Evolutionary conservation across 2,797 vertebrate genomes (phyloP), one percentile per base, ranked within the genome.

Genomic region (Falco berigora): DNA sequence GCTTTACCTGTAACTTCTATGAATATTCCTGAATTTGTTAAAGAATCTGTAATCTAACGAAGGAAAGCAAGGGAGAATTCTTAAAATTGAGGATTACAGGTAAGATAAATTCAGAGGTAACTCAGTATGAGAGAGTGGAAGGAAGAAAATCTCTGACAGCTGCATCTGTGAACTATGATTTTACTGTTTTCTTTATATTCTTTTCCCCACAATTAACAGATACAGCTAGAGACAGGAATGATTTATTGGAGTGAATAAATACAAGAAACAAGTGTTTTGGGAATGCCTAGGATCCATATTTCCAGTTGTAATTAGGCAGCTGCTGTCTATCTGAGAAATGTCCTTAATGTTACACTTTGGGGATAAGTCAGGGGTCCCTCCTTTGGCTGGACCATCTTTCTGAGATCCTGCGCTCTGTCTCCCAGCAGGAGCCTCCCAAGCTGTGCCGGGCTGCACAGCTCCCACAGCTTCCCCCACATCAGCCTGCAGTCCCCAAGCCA

Each of bases 401-500:
- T 52, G 73, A 86, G n/a, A 49, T 84, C 36, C 52, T 10, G 5
- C 3, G 1, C 30, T 90, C 34, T 3, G 5, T 32, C 30, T 74
- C 36, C 49, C 49, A 81, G 24, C 22, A 85, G 50, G 28, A 86
- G 23, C 42, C 38, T 94, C 52, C 69, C 2, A 6, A 23, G 15
- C 27, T 85, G 15, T 21, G 69, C 61, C 2, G 11, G 34, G 52
- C 50, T 79, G 53, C 67, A 49, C 40, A 64, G 32, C 13, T 69
- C 50, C 34, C 82, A 76, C 59, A 67, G 3, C 34, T 86, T 90
- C 24, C 12, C 17, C 22, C 2, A 1, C 17, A 61, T 58, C 76
- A 79, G 0, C 18, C 34, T 1, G 1, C 30, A 59, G 9, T 10
- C 20, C 18, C 14, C 0, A 0, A 53, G 47, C n/a, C 3, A 1